Conservation (phyloP, 2,797 vertebrate genomes). For the Hyperoplus lanceolatus region DNA sequence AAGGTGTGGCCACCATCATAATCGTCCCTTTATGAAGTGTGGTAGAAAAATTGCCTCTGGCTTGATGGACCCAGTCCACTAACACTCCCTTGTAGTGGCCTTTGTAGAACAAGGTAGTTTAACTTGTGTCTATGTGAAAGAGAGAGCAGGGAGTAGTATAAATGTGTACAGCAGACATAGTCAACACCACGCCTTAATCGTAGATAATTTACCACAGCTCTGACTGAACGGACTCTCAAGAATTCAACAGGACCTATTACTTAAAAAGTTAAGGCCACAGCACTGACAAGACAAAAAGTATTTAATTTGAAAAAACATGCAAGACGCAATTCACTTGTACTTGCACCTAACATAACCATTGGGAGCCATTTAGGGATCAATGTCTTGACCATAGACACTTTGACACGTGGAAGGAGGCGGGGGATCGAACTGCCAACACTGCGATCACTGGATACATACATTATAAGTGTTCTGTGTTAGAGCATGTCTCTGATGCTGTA, state of each 20-base stretch:
- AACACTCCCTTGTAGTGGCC: conserved; percentile 45
- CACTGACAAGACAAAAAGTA: not conserved
- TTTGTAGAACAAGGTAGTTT: conserved; percentile 32
- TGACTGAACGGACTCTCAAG: not conserved
- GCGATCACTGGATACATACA: not conserved
- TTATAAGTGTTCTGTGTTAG: not conserved
- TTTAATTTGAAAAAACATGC: not conserved
- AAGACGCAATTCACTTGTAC: not conserved
- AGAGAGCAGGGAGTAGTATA: conserved; percentile 16
- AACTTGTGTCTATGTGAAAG: not conserved
- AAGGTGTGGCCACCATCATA: conserved; percentile 44
- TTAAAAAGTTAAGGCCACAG: no score
- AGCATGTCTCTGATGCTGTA: not conserved
- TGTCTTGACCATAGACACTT: no score
- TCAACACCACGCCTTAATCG: conserved; percentile 36
- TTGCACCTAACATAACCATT: no score
- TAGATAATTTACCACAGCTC: conserved; percentile 15
- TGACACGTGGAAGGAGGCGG: no score
- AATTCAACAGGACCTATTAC: not conserved
- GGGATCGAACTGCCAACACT: no score
- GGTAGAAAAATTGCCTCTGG: conserved; percentile 47
- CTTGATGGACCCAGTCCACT: conserved; percentile 27
- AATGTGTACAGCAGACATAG: conserved; percentile 20
- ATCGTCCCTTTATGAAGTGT: conserved; percentile 11
- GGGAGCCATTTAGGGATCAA: no score